A percentile compares a stretch with the other conserved stretches of the same genome.
Conservation (phyloP, 1,140 invertebrate species). For the Nebria ingens region DNA sequence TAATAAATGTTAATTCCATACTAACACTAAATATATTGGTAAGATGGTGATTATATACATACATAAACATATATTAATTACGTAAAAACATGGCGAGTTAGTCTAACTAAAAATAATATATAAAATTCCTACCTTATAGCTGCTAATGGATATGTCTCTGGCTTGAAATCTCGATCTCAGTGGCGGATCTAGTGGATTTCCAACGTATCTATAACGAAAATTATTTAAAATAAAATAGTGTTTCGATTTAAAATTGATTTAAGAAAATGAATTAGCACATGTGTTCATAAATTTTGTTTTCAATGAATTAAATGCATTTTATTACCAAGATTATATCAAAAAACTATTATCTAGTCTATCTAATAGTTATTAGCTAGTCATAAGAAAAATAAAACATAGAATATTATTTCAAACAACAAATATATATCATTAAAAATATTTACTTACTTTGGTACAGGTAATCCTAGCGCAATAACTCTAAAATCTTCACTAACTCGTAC, state of each 20-base stretch:
- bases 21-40: too few species aligned
- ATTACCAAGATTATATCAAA: too few species aligned
- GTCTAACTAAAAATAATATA: not conserved
- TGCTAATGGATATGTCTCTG: slow-evolving; percentile 58
- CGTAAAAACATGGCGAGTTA: too few species aligned
- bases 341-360: too few species aligned
- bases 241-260: not conserved
- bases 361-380: too few species aligned
- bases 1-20: too few species aligned
- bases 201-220: slow-evolving; percentile 51
- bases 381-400: not conserved
- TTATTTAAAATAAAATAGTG: not conserved
- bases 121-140: slow-evolving; percentile 44
- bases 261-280: slow-evolving; percentile 2
- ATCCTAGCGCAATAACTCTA: slow-evolving; percentile 78
- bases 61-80: too few species aligned
- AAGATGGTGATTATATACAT: too few species aligned
- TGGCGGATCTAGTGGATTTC: slow-evolving; percentile 92
- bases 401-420: not conserved
- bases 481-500: slow-evolving; percentile 87
- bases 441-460: slow-evolving; percentile 64
- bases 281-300: too few species aligned
- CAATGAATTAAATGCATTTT: not conserved
- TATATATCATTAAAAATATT: slow-evolving; percentile 8
- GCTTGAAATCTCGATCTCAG: slow-evolving; percentile 91